Evolutionary conservation across 2,797 vertebrate genomes (phyloP), one percentile per base, ranked within the genome.

Genomic region (Chaunax sp.): DNA sequence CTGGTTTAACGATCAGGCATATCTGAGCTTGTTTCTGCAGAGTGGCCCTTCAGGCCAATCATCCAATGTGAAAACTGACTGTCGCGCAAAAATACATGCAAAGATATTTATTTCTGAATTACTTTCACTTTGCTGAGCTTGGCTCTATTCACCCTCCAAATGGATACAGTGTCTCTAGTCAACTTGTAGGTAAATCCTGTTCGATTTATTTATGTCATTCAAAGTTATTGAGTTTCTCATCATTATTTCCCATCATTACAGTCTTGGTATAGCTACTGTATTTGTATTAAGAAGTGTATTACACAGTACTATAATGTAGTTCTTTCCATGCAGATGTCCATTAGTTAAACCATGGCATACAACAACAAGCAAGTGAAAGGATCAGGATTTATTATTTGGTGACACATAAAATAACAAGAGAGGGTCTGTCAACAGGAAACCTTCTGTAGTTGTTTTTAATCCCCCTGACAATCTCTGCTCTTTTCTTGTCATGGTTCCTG

Each of bases 401-500:
- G 19, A n/a, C n/a, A 41, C 18, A 19, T 46, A 8, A 35, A 44
- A 65, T 35, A 37, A 45, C 1, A 69, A 55, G 47, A 5, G 13
- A 18, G 40, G 6, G n/a, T 28, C 40, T 53, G 15, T 49, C 25
- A 59, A 26, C 52, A 26, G 25, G 19, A 23, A 59, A 56, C 12
- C 44, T 37, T 3, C 49, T 60, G 49, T 52, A 18, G 23, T 35
- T 73, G 55, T 65, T 79, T 62, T 61, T 13, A 78, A 64, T 63
- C 54, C 8, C 11, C 11, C 22, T 67, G 44, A 45, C 33, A 68
- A 54, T 54, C 43, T 68, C 57, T 59, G 28, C 70, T 83, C 37
- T 76, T 69, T 23, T 72, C 78, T 73, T 47, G 68, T 68, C 78
- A 60, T 44, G 74, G 38, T 33, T 69, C 56, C 44, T 20, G 19